Base-by-base conservation (phyloP, 1,140 invertebrate species). In the Pollicipes pollicipes region DNA sequence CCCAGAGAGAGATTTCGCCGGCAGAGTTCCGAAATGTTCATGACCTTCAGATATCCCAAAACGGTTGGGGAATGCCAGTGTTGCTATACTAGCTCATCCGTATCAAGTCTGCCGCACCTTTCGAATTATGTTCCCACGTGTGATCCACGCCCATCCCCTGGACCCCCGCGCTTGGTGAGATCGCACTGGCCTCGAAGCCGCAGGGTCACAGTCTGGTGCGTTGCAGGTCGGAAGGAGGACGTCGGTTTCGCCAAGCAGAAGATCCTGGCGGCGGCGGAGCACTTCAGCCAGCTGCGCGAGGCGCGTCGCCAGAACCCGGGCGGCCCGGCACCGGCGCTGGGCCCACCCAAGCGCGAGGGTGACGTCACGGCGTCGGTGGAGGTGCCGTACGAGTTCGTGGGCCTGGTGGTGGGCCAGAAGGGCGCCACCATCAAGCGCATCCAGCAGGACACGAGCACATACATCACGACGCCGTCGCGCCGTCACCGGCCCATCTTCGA, bases 401-500 rank as follows among this genome's bases (percentile, higher is more conserved):
- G 97, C 29, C 85, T 99, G 71, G 96, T 99, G 1, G 97, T 99
- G 37, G 97, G 97, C 0, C 96, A 96, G 6, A 99, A 99, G 81
- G 97, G 97, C 37, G 95, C 95, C 30, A 99, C 97, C 69, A 98
- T 99, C 82, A 99, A 99, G 82, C 88, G 96, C 75, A 98, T 99
- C 79, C 97, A 99, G 80, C 96, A 98, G 79, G 91, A 95, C 78
- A 99, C 96, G n/a, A 93, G 97, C 83, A 99, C 97, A 1, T 99
- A 98, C 83, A 99, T 99, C 77, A 95, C 99, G 69, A 99, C 97
- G 0, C 96, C 97, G 10, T 95, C 91, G 70, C 85, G 97, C 63
- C 96, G 99, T 79, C 96, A 97, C 82, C 95, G 99, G 79, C 97
- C 97, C 0, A 93, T 99, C 3, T 99, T 99, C 81, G 97, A 98